Percentiles rank a stretch among this genome's conserved stretches.
phyloP scores from a whole-genome alignment of 2,113 vertebrate genomes.

The Peromyscus leucopus region DNA sequence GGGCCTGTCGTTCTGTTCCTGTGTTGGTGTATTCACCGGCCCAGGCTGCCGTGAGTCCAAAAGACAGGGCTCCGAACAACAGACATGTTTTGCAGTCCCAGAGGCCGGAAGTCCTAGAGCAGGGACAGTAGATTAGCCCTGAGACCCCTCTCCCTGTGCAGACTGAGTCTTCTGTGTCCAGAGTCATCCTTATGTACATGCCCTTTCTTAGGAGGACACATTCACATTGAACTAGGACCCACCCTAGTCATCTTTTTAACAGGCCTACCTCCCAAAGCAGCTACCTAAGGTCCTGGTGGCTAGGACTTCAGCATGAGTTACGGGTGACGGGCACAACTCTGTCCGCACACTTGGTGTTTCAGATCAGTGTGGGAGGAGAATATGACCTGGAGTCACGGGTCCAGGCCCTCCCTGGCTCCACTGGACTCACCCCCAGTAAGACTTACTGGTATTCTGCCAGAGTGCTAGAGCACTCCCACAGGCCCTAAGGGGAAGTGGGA shows the following conservation, averaged over 20 bases:
- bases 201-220: neutral
- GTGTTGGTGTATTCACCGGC: neutral
- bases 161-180: neutral
- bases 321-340: neutral
- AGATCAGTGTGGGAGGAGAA: neutral
- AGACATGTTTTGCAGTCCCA: neutral
- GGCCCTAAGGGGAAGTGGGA: neutral
- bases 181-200: no score
- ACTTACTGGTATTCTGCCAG: neutral
- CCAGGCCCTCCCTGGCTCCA: neutral
- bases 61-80: neutral
- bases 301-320: neutral
- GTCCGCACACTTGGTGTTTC: neutral
- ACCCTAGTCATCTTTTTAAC: neutral
- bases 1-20: neutral
- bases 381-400: neutral
- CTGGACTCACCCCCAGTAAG: neutral
- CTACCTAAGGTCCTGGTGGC: neutral
- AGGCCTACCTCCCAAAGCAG: neutral
- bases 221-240: neutral
- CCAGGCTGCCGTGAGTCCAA: neutral
- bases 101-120: neutral
- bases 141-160: neutral
- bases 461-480: accelerated
- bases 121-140: neutral